Conservation (phyloP, 2,888 invertebrate genomes). For the Amblyjoppa fuscipennis region DNA sequence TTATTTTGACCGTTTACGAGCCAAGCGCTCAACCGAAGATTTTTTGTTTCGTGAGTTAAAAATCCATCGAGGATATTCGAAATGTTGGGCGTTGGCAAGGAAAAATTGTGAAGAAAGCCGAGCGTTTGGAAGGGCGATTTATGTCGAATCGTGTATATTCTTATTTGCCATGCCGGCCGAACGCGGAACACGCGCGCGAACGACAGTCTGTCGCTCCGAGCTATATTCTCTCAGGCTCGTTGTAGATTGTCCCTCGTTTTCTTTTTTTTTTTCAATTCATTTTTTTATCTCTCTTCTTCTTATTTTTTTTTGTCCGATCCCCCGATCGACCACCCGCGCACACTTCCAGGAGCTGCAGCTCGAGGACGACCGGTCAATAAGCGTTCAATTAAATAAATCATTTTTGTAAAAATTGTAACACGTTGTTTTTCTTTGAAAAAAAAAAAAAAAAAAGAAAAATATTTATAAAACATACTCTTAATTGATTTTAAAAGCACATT, state of each 20-base stretch:
- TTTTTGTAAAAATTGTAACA: constrained; percentile 41
- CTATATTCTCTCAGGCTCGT: constrained; percentile 53
- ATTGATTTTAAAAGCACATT: constrained; percentile 6
- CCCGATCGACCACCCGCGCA: constrained; percentile 63
- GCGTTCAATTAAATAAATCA: constrained; percentile 54
- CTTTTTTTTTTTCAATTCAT: constrained; percentile 19
- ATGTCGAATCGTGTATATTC: constrained; percentile 43
- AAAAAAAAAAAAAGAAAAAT: background rate
- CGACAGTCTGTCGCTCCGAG: constrained; percentile 65
- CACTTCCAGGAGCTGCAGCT: constrained; percentile 58
- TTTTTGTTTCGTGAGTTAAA: constrained; percentile 23
- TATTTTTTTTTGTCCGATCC: constrained; percentile 33
- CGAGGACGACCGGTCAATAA: constrained; percentile 67
- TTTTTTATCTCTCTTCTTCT: too few relatives aligned
- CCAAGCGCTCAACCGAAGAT: background rate
- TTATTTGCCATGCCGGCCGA: constrained; percentile 39
- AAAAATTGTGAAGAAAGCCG: constrained; percentile 19
- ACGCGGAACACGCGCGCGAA: constrained; percentile 61
- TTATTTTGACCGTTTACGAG: constrained; percentile 17
- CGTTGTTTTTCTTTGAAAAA: background rate
- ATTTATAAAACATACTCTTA: background rate
- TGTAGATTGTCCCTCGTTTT: constrained; percentile 66
- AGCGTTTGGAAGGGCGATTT: constrained; percentile 35
- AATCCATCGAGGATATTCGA: background rate
- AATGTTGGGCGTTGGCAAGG: constrained; percentile 12